Evolutionary conservation across 1,140 invertebrate species (phyloP).

Genomic region (Procambarus virginalis): DNA sequence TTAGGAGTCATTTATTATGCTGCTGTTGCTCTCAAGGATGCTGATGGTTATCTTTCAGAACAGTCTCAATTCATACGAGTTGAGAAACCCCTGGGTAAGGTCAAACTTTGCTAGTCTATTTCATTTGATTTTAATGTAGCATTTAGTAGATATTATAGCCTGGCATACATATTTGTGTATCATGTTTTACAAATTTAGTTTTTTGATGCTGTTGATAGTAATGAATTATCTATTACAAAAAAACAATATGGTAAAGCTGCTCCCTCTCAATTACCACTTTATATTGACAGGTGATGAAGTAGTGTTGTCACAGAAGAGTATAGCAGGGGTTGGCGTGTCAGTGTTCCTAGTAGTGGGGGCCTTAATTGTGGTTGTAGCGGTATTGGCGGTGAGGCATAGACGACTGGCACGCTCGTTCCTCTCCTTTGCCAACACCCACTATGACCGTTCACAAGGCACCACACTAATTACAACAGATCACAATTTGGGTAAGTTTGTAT

Average conservation of each 20-base stretch:
- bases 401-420: conserved; percentile 85
- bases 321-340: conserved; percentile 75
- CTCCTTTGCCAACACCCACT: conserved; percentile 89
- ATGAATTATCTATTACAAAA: not conserved
- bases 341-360: conserved; percentile 79
- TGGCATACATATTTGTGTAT: no score
- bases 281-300: conserved; percentile 48
- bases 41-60: conserved; percentile 74
- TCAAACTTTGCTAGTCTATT: not conserved
- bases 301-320: conserved; percentile 71
- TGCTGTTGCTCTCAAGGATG: conserved; percentile 76
- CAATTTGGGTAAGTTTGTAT: conserved; percentile 77
- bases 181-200: not conserved
- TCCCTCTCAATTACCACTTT: not conserved
- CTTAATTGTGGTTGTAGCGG: conserved; percentile 77
- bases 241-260: not conserved
- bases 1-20: conserved; percentile 79
- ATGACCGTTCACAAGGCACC: conserved; percentile 87
- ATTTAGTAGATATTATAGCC: no score
- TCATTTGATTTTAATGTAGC: not conserved
- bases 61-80: conserved; percentile 79
- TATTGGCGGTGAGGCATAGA: conserved; percentile 83
- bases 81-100: conserved; percentile 74
- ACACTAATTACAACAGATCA: conserved; percentile 86
- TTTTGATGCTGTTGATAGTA: not conserved